Evolutionary conservation across 1,140 invertebrate species (phyloP).

Genomic region (Neodiprion fabricii): DNA sequence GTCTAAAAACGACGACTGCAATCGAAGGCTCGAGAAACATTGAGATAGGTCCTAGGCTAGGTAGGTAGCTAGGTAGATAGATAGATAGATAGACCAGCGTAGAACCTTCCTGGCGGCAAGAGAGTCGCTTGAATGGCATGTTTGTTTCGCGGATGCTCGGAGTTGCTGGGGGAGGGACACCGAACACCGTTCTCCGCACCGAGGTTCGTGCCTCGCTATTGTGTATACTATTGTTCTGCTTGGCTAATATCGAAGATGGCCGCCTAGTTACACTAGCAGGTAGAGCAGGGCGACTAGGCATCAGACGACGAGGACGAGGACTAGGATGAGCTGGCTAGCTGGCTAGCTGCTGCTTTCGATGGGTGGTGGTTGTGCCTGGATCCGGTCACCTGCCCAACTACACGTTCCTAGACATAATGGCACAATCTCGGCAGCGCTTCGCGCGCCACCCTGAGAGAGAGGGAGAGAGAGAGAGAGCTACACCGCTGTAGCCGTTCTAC

Average conservation of each 20-base stretch:
- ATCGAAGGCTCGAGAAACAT: no score
- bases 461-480: no score
- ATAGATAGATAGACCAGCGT: neutral
- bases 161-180: constrained; percentile 35
- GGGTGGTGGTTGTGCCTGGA: no score
- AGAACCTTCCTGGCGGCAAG: neutral
- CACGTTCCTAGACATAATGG: neutral
- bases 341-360: no score
- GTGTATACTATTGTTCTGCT: constrained; percentile 61
- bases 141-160: neutral
- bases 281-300: neutral
- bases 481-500: no score
- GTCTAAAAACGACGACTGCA: no score
- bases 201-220: constrained; percentile 47
- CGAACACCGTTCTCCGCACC: constrained; percentile 45
- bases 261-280: constrained; percentile 47
- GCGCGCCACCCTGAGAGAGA: neutral
- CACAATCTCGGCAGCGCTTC: neutral
- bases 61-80: no score
- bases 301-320: neutral
- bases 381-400: neutral
- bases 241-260: constrained; percentile 62
- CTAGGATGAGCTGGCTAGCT: neutral
- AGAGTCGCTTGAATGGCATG: neutral
- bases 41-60: no score